A percentile compares a stretch with the other conserved stretches of the same genome.
Conservation (phyloP, 2,888 invertebrate genomes). For the Rutpela maculata region DNA sequence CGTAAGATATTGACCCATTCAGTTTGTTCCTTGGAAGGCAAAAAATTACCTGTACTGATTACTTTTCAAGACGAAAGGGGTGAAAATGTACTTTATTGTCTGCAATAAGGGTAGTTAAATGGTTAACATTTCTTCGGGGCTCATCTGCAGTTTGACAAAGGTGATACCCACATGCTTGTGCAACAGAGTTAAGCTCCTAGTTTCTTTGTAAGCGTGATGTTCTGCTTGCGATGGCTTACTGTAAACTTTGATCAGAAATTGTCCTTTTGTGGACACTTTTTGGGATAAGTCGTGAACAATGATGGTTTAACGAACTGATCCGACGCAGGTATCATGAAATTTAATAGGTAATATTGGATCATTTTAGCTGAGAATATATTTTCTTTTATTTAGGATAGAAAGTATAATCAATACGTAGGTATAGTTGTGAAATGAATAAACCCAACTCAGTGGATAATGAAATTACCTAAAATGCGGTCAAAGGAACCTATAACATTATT, state of each 20-base stretch:
- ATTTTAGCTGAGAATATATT: constrained; percentile 31
- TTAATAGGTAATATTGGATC: constrained; percentile 60
- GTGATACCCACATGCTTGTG: constrained; percentile 43
- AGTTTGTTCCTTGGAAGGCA: constrained; percentile 4
- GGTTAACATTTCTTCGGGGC: constrained; percentile 66
- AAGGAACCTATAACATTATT: constrained; percentile 1
- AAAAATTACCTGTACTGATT: constrained; percentile 53
- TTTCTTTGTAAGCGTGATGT: constrained; percentile 17
- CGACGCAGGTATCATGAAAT: constrained; percentile 65
- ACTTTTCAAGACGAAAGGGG: constrained; percentile 52
- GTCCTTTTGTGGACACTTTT: constrained; percentile 72
- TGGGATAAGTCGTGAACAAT: constrained; percentile 72
- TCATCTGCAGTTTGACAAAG: constrained; percentile 58
- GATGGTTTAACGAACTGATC: constrained; percentile 71
- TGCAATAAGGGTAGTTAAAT: constrained; percentile 70
- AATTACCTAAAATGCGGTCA: constrained; percentile 9
- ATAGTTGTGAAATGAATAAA: not conserved
- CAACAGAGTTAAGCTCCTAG: not conserved
- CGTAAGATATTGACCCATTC: not conserved
- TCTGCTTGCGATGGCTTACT: constrained; percentile 55
- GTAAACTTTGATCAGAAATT: constrained; percentile 71
- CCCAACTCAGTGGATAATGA: constrained; percentile 1
- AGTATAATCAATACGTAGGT: not conserved
- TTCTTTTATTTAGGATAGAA: constrained; percentile 14
- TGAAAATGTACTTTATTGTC: constrained; percentile 59